These are phyloP conservation scores for Harlomillsia oculata DNA, from an alignment of 1,140 invertebrate species.

Conservation along the genomic window DNA sequence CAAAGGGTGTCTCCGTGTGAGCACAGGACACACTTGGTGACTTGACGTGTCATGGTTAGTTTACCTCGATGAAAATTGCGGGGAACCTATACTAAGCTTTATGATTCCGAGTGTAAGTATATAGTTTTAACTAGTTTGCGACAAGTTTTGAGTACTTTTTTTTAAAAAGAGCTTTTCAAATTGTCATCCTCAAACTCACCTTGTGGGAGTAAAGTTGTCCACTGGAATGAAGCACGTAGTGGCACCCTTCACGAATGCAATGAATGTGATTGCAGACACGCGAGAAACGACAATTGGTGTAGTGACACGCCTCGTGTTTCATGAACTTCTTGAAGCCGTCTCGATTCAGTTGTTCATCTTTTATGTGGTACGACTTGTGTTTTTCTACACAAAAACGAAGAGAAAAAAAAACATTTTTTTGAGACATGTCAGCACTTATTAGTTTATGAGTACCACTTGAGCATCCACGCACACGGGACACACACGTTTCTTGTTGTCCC, in stretches of 20 bases:
- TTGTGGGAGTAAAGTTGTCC: conserved; percentile 97
- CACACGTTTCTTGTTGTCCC: too few relatives aligned
- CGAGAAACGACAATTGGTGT: conserved; percentile 82
- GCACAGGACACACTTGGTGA: too few relatives aligned
- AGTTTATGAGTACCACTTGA: background rate
- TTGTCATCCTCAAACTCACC: conserved; percentile 14
- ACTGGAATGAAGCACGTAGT: conserved; percentile 89
- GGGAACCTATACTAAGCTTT: too few relatives aligned
- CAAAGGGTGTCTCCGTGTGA: too few relatives aligned
- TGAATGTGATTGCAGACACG: conserved; percentile 96
- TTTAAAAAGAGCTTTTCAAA: too few relatives aligned
- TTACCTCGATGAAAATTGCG: too few relatives aligned
- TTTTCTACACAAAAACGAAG: conserved; percentile 63
- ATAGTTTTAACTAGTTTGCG: too few relatives aligned
- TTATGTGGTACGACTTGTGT: conserved; percentile 97
- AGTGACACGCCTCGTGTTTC: conserved; percentile 89
- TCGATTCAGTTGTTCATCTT: conserved; percentile 86
- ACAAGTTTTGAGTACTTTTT: too few relatives aligned
- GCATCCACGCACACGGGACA: too few relatives aligned
- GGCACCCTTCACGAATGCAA: conserved; percentile 89
- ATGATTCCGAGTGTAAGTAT: too few relatives aligned
- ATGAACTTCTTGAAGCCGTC: conserved; percentile 99
- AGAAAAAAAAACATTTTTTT: conserved; percentile 11
- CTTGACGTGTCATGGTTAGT: too few relatives aligned
- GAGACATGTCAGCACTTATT: conserved; percentile 4